A percentile compares a stretch with the other conserved stretches of the same genome.
These are phyloP conservation scores for Micromys minutus DNA, from an alignment of 2,113 vertebrate species.

Conservation along the genomic window DNA sequence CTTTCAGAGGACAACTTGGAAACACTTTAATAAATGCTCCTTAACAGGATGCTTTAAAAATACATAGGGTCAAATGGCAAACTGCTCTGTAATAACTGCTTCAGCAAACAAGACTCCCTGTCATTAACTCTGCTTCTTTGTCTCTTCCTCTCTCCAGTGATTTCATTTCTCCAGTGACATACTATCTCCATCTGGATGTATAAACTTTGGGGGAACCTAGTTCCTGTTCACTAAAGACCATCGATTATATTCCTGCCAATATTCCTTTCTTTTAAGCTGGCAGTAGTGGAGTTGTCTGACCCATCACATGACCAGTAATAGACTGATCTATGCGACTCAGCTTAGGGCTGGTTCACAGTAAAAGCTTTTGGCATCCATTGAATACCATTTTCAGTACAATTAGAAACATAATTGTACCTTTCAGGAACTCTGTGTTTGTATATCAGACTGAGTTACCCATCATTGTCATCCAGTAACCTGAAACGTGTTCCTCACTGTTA, in stretches of 20 bases:
- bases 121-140: not conserved
- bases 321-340: constrained; percentile 12
- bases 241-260: not conserved
- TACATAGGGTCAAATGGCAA: constrained; percentile 60
- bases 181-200: not conserved
- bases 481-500: not conserved
- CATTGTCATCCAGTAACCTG: not conserved
- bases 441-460: not conserved
- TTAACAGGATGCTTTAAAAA: constrained; percentile 72
- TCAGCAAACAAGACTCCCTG: constrained; percentile 5
- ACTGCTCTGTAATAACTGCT: constrained; percentile 48
- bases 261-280: constrained; percentile 28
- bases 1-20: constrained; percentile 69
- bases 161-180: not conserved
- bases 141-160: not conserved
- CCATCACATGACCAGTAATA: not conserved
- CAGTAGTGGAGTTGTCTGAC: constrained; percentile 43
- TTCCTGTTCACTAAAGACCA: not conserved
- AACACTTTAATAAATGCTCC: constrained; percentile 77
- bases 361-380: not conserved
- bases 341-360: accelerated
- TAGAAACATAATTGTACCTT: not conserved
- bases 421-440: not conserved
- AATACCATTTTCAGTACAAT: not conserved
- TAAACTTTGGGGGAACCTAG: not conserved